These are phyloP conservation scores for Anser brachyrhynchus DNA, from an alignment of 2,113 vertebrate species.

Conservation along the genomic window DNA sequence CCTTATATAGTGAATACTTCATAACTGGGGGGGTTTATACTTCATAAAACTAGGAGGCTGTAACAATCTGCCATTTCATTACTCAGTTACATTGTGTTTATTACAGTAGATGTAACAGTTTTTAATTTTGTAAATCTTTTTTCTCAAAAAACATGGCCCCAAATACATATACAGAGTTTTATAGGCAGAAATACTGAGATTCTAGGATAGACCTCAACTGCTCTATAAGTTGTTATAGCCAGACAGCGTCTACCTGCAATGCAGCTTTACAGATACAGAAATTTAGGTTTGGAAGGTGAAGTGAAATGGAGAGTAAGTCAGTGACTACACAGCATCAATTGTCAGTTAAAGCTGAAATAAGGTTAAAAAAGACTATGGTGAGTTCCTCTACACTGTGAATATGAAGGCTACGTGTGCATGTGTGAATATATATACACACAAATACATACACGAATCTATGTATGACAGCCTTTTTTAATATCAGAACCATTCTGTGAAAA, in stretches of 20 bases:
- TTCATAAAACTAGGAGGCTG: neutral
- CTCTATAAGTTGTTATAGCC: neutral
- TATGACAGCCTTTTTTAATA: neutral
- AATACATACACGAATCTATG: neutral
- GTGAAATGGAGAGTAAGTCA: neutral
- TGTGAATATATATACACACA: neutral
- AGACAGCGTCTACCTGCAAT: neutral
- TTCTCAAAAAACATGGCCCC: neutral
- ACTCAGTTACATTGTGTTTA: neutral
- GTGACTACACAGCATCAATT: accelerated
- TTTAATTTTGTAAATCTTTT: neutral
- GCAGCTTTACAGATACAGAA: neutral
- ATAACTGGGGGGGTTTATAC: neutral
- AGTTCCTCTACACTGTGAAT: neutral
- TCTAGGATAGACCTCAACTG: neutral
- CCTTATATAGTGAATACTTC: slow-evolving; percentile 5
- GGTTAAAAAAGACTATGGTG: neutral
- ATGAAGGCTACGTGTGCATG: accelerated
- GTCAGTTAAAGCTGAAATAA: neutral
- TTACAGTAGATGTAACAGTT: neutral
- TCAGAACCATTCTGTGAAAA: neutral
- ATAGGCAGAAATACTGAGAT: neutral
- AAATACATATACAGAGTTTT: neutral
- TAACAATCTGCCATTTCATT: neutral
- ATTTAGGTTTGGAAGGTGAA: neutral